phyloP scores from a whole-genome alignment of 2,888 invertebrate genomes.

The Colostygia pectinataria region DNA sequence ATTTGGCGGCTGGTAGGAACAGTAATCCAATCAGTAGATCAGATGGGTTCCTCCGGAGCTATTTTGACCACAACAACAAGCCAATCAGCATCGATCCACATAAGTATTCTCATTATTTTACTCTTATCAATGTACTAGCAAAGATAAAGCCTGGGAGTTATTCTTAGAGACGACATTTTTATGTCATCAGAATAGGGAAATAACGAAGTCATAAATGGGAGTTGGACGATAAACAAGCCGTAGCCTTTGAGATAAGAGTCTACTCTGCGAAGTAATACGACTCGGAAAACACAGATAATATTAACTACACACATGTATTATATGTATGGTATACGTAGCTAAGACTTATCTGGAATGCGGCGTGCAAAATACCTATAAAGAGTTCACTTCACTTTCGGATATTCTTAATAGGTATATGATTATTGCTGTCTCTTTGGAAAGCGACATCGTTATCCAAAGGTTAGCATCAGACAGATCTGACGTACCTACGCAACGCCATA shows the following conservation, averaged over 20 bases:
- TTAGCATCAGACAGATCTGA: too few species aligned
- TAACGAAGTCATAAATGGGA: constrained; percentile 78
- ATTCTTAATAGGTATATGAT: too few species aligned
- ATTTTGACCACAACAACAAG: constrained; percentile 65
- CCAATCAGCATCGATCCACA: constrained; percentile 67
- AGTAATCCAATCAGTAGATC: constrained; percentile 29
- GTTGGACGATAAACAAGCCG: constrained; percentile 76
- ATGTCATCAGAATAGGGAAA: constrained; percentile 78
- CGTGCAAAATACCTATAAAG: constrained; percentile 16
- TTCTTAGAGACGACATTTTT: constrained; percentile 77
- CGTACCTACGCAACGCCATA: too few species aligned
- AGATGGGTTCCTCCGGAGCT: constrained; percentile 40
- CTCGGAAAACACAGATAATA: constrained; percentile 50
- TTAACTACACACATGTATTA: constrained; percentile 32
- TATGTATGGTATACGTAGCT: not conserved
- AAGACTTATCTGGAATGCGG: constrained; percentile 15
- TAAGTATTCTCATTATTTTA: constrained; percentile 74
- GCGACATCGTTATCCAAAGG: too few species aligned
- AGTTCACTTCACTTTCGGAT: constrained; percentile 13
- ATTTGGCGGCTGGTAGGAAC: constrained; percentile 15
- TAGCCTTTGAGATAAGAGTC: constrained; percentile 67
- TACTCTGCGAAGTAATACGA: constrained; percentile 57
- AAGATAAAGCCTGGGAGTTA: constrained; percentile 71
- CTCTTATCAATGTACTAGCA: constrained; percentile 71
- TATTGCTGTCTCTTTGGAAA: too few species aligned